These are phyloP conservation scores for Trichomycterus rosablanca DNA, from an alignment of 2,113 vertebrate genomes.

Conservation along the genomic window DNA sequence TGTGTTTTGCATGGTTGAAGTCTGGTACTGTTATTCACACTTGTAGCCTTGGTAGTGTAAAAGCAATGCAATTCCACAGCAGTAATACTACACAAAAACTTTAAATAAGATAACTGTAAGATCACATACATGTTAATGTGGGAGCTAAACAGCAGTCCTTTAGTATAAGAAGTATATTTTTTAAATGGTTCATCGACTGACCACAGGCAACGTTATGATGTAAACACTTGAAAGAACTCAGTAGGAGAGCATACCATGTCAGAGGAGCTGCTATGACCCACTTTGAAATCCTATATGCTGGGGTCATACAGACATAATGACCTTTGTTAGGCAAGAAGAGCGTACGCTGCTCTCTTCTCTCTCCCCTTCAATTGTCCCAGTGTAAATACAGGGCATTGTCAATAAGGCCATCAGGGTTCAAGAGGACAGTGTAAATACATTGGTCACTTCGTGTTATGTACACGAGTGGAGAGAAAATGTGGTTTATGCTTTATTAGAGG, in stretches of 20 bases:
- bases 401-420: neutral
- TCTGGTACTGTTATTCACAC: too few relatives aligned
- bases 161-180: too few relatives aligned
- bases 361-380: conserved; percentile 14
- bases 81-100: too few relatives aligned
- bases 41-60: too few relatives aligned
- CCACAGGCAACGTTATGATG: conserved; percentile 5
- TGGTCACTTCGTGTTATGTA: conserved; percentile 9
- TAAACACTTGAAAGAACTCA: neutral
- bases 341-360: neutral
- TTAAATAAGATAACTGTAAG: neutral
- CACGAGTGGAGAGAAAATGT: neutral
- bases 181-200: neutral
- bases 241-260: neutral
- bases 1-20: too few relatives aligned
- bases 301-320: neutral
- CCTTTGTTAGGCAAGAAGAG: conserved; percentile 8
- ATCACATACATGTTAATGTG: too few relatives aligned
- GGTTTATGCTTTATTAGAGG: too few relatives aligned
- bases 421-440: conserved; percentile 8
- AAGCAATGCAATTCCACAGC: too few relatives aligned
- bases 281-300: neutral
- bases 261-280: neutral
- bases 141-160: neutral
- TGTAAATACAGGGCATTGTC: conserved; percentile 9